A percentile compares a stretch with the other conserved stretches of the same genome.
phyloP scores from a whole-genome alignment of 2,113 vertebrate genomes.

The Pyxicephalus adspersus region DNA sequence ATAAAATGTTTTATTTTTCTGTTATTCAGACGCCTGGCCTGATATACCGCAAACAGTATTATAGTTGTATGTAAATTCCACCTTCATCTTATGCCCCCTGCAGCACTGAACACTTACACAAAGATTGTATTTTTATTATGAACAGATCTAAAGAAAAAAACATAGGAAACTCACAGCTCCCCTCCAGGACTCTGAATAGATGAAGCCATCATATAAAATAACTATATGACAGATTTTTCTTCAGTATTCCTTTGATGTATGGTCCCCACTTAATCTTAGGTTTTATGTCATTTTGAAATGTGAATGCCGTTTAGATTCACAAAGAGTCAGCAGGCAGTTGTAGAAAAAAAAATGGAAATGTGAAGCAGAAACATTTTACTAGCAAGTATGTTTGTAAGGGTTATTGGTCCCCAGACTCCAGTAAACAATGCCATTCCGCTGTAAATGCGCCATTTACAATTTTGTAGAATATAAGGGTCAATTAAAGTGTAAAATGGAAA shows the following conservation, averaged over 20 bases:
- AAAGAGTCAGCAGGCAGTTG: conserved; percentile 3
- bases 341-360: not conserved
- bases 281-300: conserved; percentile 10
- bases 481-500: no score
- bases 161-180: not conserved
- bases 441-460: no score
- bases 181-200: not conserved
- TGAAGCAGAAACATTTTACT: not conserved
- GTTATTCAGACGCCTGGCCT: no score
- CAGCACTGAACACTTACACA: not conserved
- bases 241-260: conserved; percentile 4
- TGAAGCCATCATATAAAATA: conserved; percentile 3
- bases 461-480: no score
- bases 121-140: not conserved
- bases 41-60: no score
- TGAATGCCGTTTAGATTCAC: not conserved
- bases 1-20: no score
- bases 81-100: no score
- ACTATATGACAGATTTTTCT: conserved; percentile 13
- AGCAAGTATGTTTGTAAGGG: not conserved
- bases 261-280: not conserved
- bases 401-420: not conserved
- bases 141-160: not conserved
- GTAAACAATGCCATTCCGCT: not conserved
- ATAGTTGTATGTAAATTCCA: no score